Evolutionary conservation across 2,797 vertebrate species (phyloP), one percentile per base, ranked within the genome.

Genomic region (Pogoniulus pusillus): DNA sequence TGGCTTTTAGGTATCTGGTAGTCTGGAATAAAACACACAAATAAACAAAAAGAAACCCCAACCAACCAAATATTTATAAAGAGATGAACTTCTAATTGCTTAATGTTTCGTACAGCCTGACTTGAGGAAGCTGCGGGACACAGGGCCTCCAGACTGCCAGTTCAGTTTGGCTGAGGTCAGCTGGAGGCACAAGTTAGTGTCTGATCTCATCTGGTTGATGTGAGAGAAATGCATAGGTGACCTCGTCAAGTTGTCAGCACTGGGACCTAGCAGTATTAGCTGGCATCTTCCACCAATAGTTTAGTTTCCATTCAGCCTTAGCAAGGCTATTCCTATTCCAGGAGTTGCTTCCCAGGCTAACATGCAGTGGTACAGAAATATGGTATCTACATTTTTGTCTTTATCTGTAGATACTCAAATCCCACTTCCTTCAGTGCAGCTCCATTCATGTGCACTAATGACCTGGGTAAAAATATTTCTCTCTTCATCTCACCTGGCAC

Each of bases 181-280:
- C 92, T 84, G 85, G 45, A 92, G 83, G 70, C 64, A 93, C 85
- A 93, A 91, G 85, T 76, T 90, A 92, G 82, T 37, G 71, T 91
- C 91, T 96, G 92, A 95, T 41, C 68, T 96, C 92, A 95, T 90
- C 83, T 68, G 41, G 57, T 3, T 92, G 92, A 73, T 51, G 85
- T 3, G 91, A 88, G n/a, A 79, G 71, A 76, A 84, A 95, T 74
- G 80, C 64, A 94, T 64, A 95, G 94, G 91, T 93, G 80, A 82
- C 92, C 91, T 89, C 87, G 70, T 70, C 34, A n/a, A 55, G 77
- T 82, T 91, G 74, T 85, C 1, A 0, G 45, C 9, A 34, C 58
- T 32, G 39, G 47, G 82, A 92, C 74, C 82, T 63, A 47, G 49
- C 0, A 0, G 45, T 26, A 34, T 76, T 64, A 82, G 83, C 58